Evolutionary conservation across 2,113 vertebrate species (phyloP).

Genomic region (Protobothrops flavoviridis): DNA sequence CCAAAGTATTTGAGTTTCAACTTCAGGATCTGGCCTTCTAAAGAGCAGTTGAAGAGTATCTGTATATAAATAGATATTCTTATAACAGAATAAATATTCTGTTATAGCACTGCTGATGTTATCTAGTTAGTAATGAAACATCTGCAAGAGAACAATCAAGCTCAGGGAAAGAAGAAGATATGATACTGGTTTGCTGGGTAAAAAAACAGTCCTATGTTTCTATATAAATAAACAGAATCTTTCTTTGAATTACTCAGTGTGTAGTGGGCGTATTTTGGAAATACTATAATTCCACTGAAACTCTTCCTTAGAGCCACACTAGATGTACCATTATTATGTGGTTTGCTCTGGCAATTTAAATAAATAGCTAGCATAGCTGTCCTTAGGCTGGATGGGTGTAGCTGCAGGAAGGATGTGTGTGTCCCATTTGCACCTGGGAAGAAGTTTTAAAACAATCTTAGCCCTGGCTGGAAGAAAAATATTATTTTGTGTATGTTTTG

Average conservation of each 20-base stretch:
- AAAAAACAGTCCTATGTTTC: background rate
- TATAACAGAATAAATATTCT: background rate
- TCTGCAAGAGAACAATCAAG: background rate
- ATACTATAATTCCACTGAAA: background rate
- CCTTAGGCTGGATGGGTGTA: background rate
- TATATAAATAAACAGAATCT: background rate
- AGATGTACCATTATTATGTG: background rate
- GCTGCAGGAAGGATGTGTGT: background rate
- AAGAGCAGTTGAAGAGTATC: background rate
- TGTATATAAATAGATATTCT: background rate
- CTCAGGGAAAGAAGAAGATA: background rate
- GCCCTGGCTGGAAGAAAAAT: background rate
- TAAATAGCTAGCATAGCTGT: background rate
- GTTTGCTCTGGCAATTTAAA: background rate
- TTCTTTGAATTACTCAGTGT: background rate
- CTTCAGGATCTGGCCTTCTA: too few species aligned
- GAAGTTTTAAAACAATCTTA: background rate
- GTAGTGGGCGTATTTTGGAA: background rate
- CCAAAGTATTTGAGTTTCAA: too few species aligned
- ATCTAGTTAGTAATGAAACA: background rate
- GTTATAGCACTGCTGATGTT: background rate
- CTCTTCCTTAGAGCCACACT: background rate
- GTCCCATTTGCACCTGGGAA: background rate
- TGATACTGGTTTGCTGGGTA: background rate
- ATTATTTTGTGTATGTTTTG: background rate